Evolutionary conservation across 2,888 invertebrate genomes (phyloP).

Genomic region (Salticus scenicus): DNA sequence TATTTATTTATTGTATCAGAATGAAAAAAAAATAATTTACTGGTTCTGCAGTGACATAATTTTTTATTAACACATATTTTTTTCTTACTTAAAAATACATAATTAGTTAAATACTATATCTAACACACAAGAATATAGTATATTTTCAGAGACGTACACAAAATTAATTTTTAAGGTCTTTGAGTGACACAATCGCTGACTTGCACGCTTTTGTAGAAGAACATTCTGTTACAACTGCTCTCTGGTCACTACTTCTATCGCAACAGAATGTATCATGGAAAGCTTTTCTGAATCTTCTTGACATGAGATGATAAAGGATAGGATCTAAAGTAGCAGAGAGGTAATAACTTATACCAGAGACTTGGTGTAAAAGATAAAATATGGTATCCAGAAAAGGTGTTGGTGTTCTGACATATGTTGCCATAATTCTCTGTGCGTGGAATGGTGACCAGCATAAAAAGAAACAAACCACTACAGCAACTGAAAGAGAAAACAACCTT

Average conservation of each 20-base stretch:
- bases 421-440: slow-evolving; percentile 84
- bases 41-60: too few relatives aligned
- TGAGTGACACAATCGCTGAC: neutral
- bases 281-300: slow-evolving; percentile 92
- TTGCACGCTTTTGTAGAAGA: neutral
- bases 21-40: too few relatives aligned
- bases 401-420: slow-evolving; percentile 76
- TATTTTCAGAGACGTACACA: too few relatives aligned
- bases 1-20: too few relatives aligned
- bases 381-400: slow-evolving; percentile 75
- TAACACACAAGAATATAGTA: too few relatives aligned
- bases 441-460: slow-evolving; percentile 95
- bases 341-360: slow-evolving; percentile 92
- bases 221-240: neutral
- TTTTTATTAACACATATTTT: too few relatives aligned
- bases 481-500: slow-evolving; percentile 74
- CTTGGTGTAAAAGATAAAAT: slow-evolving; percentile 84
- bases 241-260: neutral
- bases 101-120: too few relatives aligned
- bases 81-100: too few relatives aligned
- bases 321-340: slow-evolving; percentile 95
- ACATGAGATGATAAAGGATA: slow-evolving; percentile 89
- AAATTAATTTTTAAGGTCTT: neutral
- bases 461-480: slow-evolving; percentile 83
- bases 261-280: slow-evolving; percentile 82